Conservation (phyloP, 2,113 vertebrate genomes). For the Nanorana parkeri region DNA sequence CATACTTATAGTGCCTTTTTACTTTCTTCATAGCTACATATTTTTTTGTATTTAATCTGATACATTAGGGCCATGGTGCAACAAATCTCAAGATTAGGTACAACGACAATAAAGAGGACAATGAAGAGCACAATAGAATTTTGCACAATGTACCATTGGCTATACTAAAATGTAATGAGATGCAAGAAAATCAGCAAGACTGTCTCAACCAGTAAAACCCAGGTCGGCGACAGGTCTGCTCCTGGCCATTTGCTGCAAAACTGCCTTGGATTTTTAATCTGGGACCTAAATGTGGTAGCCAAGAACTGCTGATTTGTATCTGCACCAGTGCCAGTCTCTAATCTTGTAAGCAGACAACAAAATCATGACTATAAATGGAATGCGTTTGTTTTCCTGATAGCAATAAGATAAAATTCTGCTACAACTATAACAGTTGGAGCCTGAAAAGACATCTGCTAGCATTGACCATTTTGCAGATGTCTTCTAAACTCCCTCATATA, state of each 20-base stretch:
- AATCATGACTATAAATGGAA: conserved; percentile 28
- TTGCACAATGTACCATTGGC: background rate
- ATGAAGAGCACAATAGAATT: background rate
- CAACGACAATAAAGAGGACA: no score
- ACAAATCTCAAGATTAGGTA: conserved; percentile 18
- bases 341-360: conserved; percentile 31
- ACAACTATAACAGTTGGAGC: conserved; percentile 3
- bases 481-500: background rate
- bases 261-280: conserved; percentile 46
- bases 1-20: no score
- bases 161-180: conserved; percentile 7
- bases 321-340: conserved; percentile 44
- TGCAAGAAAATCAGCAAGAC: conserved; percentile 34
- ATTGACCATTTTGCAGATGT: background rate
- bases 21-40: background rate
- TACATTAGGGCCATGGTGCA: background rate
- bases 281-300: conserved; percentile 40
- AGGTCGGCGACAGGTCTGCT: conserved; percentile 42
- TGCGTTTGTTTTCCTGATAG: conserved; percentile 6
- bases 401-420: background rate
- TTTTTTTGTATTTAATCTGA: background rate
- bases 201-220: conserved; percentile 21
- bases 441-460: background rate
- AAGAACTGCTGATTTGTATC: conserved; percentile 50
- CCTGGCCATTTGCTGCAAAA: conserved; percentile 30